Percentiles rank a stretch among this genome's conserved stretches.
These are phyloP conservation scores for Alosa sapidissima DNA, from an alignment of 2,797 vertebrate species.

Conservation along the genomic window DNA sequence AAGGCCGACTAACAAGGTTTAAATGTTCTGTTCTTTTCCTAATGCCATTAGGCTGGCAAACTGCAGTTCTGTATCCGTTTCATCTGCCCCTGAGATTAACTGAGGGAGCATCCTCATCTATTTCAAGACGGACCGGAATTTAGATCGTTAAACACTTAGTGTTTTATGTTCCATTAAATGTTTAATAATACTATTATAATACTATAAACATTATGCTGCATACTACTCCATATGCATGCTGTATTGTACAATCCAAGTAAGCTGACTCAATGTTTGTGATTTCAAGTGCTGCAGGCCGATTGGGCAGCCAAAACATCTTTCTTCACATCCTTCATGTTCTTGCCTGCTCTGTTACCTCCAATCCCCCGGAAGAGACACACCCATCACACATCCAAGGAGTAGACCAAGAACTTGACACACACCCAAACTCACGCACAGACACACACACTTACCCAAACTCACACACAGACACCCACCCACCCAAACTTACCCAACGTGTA, in stretches of 20 bases:
- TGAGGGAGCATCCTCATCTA: neutral
- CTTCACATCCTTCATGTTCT: no score
- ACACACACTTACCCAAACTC: neutral
- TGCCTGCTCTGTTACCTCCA: neutral
- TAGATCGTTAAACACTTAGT: neutral
- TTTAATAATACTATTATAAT: no score
- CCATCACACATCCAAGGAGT: neutral
- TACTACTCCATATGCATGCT: neutral
- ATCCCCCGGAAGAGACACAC: neutral
- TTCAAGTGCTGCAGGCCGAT: neutral
- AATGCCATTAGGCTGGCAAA: neutral
- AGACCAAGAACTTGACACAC: no score
- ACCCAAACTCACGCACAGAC: neutral
- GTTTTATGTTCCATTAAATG: no score
- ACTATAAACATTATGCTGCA: no score
- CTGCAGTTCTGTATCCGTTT: neutral
- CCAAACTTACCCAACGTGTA: slow-evolving; percentile 91
- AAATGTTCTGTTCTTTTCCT: neutral
- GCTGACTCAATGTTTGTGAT: neutral
- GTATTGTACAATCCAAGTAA: no score
- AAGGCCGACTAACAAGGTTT: neutral
- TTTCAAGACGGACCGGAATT: neutral
- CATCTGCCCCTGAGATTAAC: neutral
- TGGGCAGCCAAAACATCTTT: no score
- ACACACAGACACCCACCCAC: slow-evolving; percentile 27